phyloP scores from a whole-genome alignment of 2,113 vertebrate genomes.

The Climacteris rufus region DNA sequence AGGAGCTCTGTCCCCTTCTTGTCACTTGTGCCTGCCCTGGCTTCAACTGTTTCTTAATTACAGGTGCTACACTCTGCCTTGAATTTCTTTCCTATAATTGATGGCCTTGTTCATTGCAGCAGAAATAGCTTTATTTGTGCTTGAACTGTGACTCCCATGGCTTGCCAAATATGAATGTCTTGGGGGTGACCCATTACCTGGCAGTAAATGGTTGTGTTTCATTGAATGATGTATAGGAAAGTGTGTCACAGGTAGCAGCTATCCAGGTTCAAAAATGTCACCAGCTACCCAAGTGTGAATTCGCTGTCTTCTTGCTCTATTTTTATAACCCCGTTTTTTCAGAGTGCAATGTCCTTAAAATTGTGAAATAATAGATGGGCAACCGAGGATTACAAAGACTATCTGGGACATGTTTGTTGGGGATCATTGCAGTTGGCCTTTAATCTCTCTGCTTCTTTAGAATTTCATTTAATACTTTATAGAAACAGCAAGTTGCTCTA shows the following conservation, averaged over 20 bases:
- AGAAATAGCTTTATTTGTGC: neutral
- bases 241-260: neutral
- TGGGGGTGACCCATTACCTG: neutral
- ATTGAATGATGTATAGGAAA: neutral
- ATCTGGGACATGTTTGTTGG: neutral
- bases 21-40: neutral
- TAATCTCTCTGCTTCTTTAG: constrained; percentile 38
- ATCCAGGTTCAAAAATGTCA: neutral
- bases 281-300: neutral
- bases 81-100: neutral
- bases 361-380: neutral
- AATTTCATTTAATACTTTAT: constrained; percentile 34
- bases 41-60: neutral
- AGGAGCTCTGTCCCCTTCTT: neutral
- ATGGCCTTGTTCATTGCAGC: neutral
- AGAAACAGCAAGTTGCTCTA: neutral
- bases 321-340: neutral
- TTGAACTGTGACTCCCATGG: neutral
- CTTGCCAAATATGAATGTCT: neutral
- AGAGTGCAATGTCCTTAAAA: neutral
- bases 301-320: neutral
- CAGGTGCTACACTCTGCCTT: neutral
- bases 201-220: neutral
- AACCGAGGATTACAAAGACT: neutral
- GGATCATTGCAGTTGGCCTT: neutral